phyloP scores from a whole-genome alignment of 2,888 invertebrate species.

The Nephrocerus scutellatus region DNA sequence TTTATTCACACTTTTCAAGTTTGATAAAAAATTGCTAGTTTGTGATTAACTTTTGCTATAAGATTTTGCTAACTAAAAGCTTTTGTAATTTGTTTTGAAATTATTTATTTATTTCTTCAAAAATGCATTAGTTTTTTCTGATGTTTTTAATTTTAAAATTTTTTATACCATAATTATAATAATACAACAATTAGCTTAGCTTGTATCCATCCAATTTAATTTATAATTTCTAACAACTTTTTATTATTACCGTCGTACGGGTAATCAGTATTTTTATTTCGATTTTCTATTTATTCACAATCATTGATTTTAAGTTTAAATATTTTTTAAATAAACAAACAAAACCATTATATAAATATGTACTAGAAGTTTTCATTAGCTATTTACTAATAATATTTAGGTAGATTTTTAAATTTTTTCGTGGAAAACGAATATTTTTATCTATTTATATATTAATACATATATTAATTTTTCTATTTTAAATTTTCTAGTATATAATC shows the following conservation, averaged over 20 bases:
- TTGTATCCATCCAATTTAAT: conserved; percentile 31
- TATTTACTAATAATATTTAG: conserved; percentile 3
- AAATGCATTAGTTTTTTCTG: conserved; percentile 8
- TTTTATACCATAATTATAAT: conserved; percentile 19
- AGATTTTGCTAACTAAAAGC: too few relatives aligned
- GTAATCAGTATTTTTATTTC: conserved; percentile 6
- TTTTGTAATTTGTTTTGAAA: conserved; percentile 1
- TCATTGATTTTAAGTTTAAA: conserved; percentile 3
- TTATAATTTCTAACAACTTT: conserved; percentile 20
- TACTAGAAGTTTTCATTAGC: background rate
- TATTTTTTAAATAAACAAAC: conserved; percentile 3
- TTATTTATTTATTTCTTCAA: conserved; percentile 8
- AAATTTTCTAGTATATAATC: conserved; percentile 4
- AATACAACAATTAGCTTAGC: conserved; percentile 45
- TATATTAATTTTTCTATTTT: conserved; percentile 3
- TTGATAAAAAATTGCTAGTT: too few relatives aligned
- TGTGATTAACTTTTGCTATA: too few relatives aligned
- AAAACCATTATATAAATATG: background rate
- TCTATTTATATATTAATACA: conserved; percentile 3
- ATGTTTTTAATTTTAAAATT: conserved; percentile 12
- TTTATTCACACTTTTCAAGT: too few relatives aligned
- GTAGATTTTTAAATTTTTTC: conserved; percentile 8
- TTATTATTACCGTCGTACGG: conserved; percentile 13
- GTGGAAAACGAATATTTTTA: background rate
- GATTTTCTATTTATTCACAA: conserved; percentile 11